Percentiles rank a stretch among this genome's conserved stretches.
Conservation (phyloP, 2,113 vertebrate species). For the Hyla sarda region DNA sequence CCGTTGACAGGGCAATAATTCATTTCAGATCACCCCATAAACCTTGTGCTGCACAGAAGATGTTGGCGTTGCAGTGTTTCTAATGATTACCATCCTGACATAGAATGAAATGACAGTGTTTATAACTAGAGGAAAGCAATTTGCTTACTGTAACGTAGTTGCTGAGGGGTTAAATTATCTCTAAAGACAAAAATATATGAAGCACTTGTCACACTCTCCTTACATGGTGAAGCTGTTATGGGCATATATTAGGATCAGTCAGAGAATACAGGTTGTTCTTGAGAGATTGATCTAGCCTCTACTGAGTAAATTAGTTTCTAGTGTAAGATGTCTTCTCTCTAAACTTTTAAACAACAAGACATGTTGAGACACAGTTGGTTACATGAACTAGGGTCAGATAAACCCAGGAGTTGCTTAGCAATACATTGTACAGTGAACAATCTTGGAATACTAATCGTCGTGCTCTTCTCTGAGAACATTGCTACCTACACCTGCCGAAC, state of each 20-base stretch:
- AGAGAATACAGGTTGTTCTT: slow-evolving; percentile 48
- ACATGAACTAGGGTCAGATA: slow-evolving; percentile 57
- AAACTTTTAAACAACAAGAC: slow-evolving; percentile 59
- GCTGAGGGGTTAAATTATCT: neutral
- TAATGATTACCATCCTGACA: neutral
- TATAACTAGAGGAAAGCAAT: neutral
- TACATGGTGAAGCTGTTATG: slow-evolving; percentile 31
- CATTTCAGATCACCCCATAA: slow-evolving; percentile 6
- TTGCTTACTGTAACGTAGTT: neutral
- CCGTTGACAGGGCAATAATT: neutral
- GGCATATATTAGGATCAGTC: slow-evolving; percentile 46
- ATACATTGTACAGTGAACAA: slow-evolving; percentile 53
- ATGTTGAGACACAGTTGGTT: slow-evolving; percentile 58
- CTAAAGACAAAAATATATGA: neutral
- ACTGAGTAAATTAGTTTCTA: slow-evolving; percentile 58
- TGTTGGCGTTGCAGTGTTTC: neutral
- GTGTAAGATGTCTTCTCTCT: slow-evolving; percentile 56
- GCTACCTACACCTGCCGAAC: slow-evolving; percentile 54
- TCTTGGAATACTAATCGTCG: slow-evolving; percentile 50
- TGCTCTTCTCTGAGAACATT: slow-evolving; percentile 47
- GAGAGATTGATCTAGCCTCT: slow-evolving; percentile 54
- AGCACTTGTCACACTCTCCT: slow-evolving; percentile 24
- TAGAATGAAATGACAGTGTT: neutral
- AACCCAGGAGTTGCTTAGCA: slow-evolving; percentile 57
- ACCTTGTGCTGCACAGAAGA: neutral